Conservation (phyloP, 2,888 invertebrate genomes). For the Acanthosepion lycidas region DNA sequence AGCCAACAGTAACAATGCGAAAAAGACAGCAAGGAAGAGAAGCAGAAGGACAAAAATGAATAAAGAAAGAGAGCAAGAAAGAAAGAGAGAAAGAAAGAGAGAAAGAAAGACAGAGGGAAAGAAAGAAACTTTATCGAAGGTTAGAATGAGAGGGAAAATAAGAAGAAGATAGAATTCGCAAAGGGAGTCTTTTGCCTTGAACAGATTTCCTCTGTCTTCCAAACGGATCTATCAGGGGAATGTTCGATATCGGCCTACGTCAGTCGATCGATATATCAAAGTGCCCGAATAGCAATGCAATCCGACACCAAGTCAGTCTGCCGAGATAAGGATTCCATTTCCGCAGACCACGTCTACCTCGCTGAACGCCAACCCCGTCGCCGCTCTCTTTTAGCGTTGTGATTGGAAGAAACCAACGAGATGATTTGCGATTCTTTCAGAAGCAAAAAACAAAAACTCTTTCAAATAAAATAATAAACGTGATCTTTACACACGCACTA, state of each 20-base stretch:
- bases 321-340: slow-evolving; percentile 8
- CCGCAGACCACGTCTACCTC: neutral
- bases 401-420: neutral
- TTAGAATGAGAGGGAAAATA: neutral
- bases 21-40: no score
- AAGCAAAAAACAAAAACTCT: neutral
- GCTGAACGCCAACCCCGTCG: neutral
- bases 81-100: neutral
- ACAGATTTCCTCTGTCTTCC: neutral
- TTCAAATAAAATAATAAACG: neutral
- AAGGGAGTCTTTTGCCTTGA: neutral
- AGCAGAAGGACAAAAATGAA: no score
- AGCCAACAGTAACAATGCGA: no score
- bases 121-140: neutral
- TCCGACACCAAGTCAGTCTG: neutral
- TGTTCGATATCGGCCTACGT: slow-evolving; percentile 14
- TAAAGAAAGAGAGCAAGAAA: no score
- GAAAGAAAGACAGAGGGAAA: neutral
- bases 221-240: slow-evolving; percentile 33
- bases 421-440: neutral
- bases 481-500: neutral
- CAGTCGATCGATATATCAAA: neutral
- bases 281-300: neutral
- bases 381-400: neutral
- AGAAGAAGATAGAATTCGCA: neutral